Evolutionary conservation across 2,888 invertebrate species (phyloP), one percentile per base, ranked within the genome.

Genomic region (Cataglyphis altisquamis): DNA sequence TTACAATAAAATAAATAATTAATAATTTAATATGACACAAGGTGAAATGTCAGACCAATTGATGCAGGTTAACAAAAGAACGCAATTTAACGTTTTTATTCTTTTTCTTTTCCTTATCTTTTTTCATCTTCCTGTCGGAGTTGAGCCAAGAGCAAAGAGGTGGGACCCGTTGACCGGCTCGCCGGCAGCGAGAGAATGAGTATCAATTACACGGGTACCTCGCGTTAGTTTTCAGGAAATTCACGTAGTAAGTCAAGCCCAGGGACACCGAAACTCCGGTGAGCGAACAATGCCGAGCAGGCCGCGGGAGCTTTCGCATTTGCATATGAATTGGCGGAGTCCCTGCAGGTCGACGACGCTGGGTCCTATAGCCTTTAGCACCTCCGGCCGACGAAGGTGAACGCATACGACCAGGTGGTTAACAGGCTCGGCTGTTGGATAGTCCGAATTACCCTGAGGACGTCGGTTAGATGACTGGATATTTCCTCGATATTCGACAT

Each of bases 291-390:
- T 94, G 91, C 91, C 91, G 89, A 52, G 87, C 89, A 91, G 93
- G 92, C 91, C 90, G 63, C 84, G 86, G 91, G 88, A 88, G 92
- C 93, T 93, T 93, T 93, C 89, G 74, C 93, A 94, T 94, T 94
- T 94, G 94, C 94, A 94, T 94, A 94, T 94, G 94, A 94, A 94
- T 94, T 92, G 94, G 88, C 86, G 91, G 86, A 90, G 84, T 82
- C 83, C 64, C 70, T 84, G 70, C 75, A 85, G 90, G 85, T 88
- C 87, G 83, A 66, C 67, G 60, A 64, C 57, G 48, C 64, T 36
- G 80, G 36, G n/a, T 52, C 52, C 41, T 70, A 52, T 70, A 52
- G 67, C 73, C 32, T 78, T 73, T 67, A 41, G 39, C 87, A 86
- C 86, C 89, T 85, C 87, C 81, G 48, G 83, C 39, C 82, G 60